These are phyloP conservation scores for Eudemis profundana DNA, from an alignment of 2,888 invertebrate species.

Conservation along the genomic window DNA sequence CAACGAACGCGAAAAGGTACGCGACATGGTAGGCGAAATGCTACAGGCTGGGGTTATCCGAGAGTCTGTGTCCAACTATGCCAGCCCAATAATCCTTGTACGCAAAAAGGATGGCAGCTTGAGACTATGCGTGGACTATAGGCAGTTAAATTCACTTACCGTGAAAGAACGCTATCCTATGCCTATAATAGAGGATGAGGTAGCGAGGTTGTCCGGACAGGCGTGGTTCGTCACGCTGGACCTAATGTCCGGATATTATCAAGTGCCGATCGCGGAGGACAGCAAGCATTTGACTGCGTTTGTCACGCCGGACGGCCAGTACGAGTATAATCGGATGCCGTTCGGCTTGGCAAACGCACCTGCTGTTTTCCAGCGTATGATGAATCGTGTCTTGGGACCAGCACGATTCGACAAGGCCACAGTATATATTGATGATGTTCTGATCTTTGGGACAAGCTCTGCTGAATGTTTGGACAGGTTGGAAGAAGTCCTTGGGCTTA, in stretches of 20 bases:
- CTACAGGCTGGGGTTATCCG: conserved; percentile 48
- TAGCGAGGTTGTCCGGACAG: conserved; percentile 46
- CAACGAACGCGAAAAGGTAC: conserved; percentile 47
- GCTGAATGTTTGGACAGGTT: conserved; percentile 48
- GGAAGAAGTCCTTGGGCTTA: conserved; percentile 47
- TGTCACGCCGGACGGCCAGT: too few species aligned
- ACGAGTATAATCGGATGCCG: too few species aligned
- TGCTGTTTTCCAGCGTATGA: too few species aligned
- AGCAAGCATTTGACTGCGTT: conserved; percentile 23
- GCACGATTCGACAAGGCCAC: conserved; percentile 35
- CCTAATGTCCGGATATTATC: conserved; percentile 49
- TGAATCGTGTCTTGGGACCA: conserved; percentile 24
- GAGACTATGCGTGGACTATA: conserved; percentile 46
- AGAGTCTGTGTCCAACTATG: conserved; percentile 48
- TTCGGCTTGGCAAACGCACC: too few species aligned
- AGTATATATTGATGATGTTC: conserved; percentile 40
- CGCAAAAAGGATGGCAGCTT: too few species aligned
- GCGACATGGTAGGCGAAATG: conserved; percentile 49
- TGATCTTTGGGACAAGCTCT: conserved; percentile 14
- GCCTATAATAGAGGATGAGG: conserved; percentile 49
- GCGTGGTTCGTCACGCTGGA: too few species aligned
- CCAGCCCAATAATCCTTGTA: conserved; percentile 49
- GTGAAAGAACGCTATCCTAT: conserved; percentile 50
- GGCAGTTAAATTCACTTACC: conserved; percentile 48
- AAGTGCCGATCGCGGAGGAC: conserved; percentile 46